Percentiles rank a stretch among this genome's conserved stretches.
These are phyloP conservation scores for Candoia aspera DNA, from an alignment of 2,113 vertebrate genomes.

Conservation along the genomic window DNA sequence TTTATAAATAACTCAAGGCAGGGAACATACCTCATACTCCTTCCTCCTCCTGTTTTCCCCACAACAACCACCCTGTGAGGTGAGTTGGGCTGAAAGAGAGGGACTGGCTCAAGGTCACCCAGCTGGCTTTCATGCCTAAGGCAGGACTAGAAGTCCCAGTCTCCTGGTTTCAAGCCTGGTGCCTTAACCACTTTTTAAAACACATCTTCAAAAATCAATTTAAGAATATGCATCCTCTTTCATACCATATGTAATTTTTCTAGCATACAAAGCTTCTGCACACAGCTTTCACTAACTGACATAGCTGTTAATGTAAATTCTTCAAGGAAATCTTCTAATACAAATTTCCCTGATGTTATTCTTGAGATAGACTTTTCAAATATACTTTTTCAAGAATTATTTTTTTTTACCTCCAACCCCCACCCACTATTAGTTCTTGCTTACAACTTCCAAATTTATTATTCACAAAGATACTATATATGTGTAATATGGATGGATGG, in stretches of 20 bases:
- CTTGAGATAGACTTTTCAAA: not conserved
- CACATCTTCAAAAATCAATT: no score
- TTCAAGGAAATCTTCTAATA: not conserved
- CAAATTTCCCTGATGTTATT: not conserved
- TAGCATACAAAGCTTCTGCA: not conserved
- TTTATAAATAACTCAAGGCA: not conserved
- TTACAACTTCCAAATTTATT: no score
- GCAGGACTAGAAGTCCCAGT: no score
- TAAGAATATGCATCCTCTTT: not conserved
- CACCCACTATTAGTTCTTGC: not conserved
- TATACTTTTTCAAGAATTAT: not conserved
- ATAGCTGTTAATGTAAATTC: not conserved
- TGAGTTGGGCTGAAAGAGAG: not conserved
- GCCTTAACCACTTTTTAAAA: no score
- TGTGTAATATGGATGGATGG: no score
- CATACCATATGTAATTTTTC: not conserved
- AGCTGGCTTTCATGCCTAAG: no score
- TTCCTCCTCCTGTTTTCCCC: no score
- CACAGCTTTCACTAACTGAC: not conserved
- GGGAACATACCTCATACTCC: no score
- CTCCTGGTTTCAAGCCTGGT: no score
- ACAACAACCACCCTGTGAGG: no score
- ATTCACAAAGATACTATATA: no score
- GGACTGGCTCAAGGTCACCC: not conserved
- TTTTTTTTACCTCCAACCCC: not conserved